These are phyloP conservation scores for Limnodromus scolopaceus DNA, from an alignment of 2,797 vertebrate species.

Conservation along the genomic window DNA sequence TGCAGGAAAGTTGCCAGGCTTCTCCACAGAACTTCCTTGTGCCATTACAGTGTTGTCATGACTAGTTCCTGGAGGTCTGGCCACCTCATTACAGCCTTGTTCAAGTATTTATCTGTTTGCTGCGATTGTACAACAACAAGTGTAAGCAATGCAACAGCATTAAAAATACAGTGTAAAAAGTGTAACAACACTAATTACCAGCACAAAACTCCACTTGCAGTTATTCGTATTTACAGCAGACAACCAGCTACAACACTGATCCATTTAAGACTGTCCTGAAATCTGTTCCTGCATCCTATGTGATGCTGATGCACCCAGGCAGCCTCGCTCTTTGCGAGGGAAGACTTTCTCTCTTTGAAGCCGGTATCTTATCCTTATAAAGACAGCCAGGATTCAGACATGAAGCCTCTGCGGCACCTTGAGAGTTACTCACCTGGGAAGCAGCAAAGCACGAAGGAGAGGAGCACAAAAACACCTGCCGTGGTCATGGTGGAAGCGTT, in stretches of 20 bases:
- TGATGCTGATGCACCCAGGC: rapidly evolving
- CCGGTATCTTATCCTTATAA: neutral
- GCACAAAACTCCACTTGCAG: neutral
- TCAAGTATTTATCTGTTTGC: neutral
- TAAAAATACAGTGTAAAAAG: neutral
- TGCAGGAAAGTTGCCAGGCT: slow-evolving; percentile 3
- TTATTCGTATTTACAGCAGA: neutral
- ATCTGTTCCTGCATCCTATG: neutral
- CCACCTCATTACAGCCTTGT: neutral
- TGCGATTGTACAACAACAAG: neutral
- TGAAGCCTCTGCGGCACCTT: neutral
- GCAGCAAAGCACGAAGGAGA: slow-evolving; percentile 26
- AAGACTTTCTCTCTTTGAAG: neutral
- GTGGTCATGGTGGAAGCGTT: slow-evolving; percentile 12
- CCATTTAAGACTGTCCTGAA: neutral
- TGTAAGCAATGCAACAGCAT: neutral
- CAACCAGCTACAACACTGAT: neutral
- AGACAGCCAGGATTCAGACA: neutral
- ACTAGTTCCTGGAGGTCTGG: neutral
- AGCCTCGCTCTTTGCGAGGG: neutral
- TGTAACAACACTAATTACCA: neutral
- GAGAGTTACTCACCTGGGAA: slow-evolving; percentile 42
- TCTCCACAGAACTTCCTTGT: neutral
- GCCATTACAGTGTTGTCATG: neutral
- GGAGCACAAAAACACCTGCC: neutral